Evolutionary conservation across 2,113 vertebrate species (phyloP).

Genomic region (Lynx canadensis): DNA sequence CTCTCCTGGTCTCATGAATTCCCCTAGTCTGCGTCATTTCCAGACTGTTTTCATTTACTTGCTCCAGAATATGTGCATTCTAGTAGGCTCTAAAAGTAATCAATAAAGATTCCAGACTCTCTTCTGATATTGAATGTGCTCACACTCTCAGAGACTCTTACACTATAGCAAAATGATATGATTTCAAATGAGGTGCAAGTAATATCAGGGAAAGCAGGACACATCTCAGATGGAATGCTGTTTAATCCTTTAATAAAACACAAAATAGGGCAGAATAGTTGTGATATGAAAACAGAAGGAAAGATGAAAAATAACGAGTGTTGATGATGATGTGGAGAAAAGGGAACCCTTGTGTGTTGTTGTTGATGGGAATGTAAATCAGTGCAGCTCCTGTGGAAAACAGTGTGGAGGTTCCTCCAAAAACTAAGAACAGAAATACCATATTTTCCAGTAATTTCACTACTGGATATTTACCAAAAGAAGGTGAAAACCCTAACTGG

Average conservation of each 20-base stretch:
- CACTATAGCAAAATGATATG: background rate
- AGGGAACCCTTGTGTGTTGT: background rate
- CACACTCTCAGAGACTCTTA: background rate
- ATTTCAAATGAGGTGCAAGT: constrained; percentile 7
- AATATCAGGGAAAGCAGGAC: background rate
- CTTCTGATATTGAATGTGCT: background rate
- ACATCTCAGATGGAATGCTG: background rate
- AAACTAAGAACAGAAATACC: background rate
- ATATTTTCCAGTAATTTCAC: background rate
- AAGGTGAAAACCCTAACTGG: background rate
- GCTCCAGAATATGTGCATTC: background rate
- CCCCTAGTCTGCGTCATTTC: background rate
- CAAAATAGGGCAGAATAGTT: background rate
- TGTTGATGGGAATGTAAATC: background rate
- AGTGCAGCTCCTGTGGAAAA: background rate
- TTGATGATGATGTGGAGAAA: background rate
- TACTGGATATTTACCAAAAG: background rate
- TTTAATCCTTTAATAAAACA: background rate
- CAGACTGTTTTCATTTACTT: background rate
- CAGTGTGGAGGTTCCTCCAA: background rate
- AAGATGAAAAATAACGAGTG: background rate
- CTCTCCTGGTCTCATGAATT: background rate
- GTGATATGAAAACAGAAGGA: background rate
- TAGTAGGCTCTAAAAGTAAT: background rate
- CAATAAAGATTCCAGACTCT: background rate